Conservation (phyloP, 2,888 invertebrate species). For the Steromphala cineraria region DNA sequence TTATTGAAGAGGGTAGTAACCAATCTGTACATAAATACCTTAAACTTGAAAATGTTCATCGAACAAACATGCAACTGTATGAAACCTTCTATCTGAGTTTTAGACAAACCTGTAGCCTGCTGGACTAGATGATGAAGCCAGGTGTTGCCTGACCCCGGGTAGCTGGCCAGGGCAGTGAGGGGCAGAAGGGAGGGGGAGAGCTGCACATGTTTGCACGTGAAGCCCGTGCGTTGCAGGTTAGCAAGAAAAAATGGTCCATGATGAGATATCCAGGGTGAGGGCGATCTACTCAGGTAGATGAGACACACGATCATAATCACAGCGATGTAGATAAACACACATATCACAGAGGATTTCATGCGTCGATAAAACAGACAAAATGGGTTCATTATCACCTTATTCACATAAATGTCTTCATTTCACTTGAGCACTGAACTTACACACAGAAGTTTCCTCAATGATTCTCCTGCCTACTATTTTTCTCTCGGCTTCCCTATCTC, state of each 20-base stretch:
- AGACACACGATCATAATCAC: slow-evolving; percentile 20
- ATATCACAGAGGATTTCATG: slow-evolving; percentile 16
- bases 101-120: slow-evolving; percentile 57
- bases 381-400: background rate
- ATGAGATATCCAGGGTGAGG: slow-evolving; percentile 15
- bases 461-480: no score
- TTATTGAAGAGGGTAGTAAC: no score
- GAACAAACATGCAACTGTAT: no score
- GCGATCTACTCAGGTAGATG: slow-evolving; percentile 6
- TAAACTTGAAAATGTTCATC: no score
- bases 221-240: background rate
- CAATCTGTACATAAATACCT: no score
- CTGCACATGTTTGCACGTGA: slow-evolving; percentile 30
- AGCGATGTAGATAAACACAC: slow-evolving; percentile 24
- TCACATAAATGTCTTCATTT: no score
- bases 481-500: no score
- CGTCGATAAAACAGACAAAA: background rate
- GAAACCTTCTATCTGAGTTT: no score
- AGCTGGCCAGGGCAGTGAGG: slow-evolving; percentile 48
- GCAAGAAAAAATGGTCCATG: slow-evolving; percentile 9
- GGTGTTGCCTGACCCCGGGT: slow-evolving; percentile 54
- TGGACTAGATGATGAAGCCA: slow-evolving; percentile 55
- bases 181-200: slow-evolving; percentile 32
- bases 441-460: no score
- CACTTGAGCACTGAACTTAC: no score